A percentile compares a stretch with the other conserved stretches of the same genome.
These are phyloP conservation scores for Dermatemys mawii DNA, from an alignment of 2,113 vertebrate genomes.

Conservation along the genomic window DNA sequence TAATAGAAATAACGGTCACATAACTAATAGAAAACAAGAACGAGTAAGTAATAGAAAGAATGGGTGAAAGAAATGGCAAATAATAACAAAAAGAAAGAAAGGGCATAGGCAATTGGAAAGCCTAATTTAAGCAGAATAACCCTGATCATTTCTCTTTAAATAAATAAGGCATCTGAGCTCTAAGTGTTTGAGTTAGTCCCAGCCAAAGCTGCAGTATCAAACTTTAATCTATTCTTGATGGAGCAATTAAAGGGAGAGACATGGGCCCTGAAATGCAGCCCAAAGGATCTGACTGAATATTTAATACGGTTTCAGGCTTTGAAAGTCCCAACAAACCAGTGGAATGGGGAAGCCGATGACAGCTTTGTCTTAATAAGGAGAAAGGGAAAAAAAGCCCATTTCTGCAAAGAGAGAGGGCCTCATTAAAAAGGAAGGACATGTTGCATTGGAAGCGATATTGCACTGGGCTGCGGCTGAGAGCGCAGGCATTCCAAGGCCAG, in stretches of 20 bases:
- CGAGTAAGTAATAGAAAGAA: neutral
- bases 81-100: neutral
- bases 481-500: neutral
- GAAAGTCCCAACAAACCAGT: conserved; percentile 61
- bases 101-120: neutral
- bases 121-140: conserved; percentile 37
- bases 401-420: neutral
- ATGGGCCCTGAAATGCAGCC: conserved; percentile 50
- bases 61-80: neutral
- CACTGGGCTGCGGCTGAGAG: neutral
- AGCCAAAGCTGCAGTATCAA: conserved; percentile 48
- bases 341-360: conserved; percentile 57
- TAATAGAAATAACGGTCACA: too few relatives aligned
- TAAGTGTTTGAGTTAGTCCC: conserved; percentile 28
- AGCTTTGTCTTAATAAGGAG: conserved; percentile 57
- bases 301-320: conserved; percentile 66
- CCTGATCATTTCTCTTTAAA: conserved; percentile 19
- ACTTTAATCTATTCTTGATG: conserved; percentile 61
- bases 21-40: neutral
- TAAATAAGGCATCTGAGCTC: conserved; percentile 33
- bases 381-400: neutral
- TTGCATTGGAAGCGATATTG: neutral
- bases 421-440: neutral
- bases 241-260: conserved; percentile 70
- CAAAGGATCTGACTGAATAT: conserved; percentile 65